A percentile compares a stretch with the other conserved stretches of the same genome.
phyloP scores from a whole-genome alignment of 37 sponge, comb jelly and placozoan species.

The Tethya wilhelma region DNA sequence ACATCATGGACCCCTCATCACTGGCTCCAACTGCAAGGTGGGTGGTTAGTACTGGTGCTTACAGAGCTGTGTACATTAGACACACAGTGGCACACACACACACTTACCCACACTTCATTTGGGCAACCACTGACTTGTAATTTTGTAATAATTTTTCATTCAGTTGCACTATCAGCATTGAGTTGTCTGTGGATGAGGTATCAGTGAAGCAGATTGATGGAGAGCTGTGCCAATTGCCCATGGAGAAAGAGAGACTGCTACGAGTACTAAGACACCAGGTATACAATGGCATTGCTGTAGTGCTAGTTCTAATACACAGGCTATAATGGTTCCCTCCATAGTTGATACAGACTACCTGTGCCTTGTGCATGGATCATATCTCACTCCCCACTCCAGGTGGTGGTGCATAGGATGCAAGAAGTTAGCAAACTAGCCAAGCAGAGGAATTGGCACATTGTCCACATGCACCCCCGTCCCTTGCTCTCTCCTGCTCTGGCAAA shows the following conservation, averaged over 20 bases:
- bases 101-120: background rate
- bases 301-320: background rate
- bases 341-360: background rate
- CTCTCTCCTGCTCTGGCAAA: constrained; percentile 22
- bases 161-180: constrained; percentile 24
- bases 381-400: constrained; percentile 26
- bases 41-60: background rate
- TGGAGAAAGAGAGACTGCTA: constrained; percentile 55
- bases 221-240: background rate
- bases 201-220: constrained; percentile 33
- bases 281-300: background rate
- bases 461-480: constrained; percentile 20
- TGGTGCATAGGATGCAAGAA: constrained; percentile 31
- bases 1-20: constrained; percentile 6
- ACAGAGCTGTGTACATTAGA: background rate
- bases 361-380: background rate
- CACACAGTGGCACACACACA: background rate
- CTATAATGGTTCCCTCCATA: background rate
- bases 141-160: background rate
- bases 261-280: constrained; percentile 56
- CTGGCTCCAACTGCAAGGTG: background rate
- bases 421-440: constrained; percentile 24
- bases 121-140: background rate
- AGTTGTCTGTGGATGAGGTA: constrained; percentile 26
- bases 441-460: constrained; percentile 52